Percentiles rank a stretch among this genome's conserved stretches.
Evolutionary conservation across 2,113 vertebrate species (phyloP).

Genomic region (Glaucidium brasilianum): DNA sequence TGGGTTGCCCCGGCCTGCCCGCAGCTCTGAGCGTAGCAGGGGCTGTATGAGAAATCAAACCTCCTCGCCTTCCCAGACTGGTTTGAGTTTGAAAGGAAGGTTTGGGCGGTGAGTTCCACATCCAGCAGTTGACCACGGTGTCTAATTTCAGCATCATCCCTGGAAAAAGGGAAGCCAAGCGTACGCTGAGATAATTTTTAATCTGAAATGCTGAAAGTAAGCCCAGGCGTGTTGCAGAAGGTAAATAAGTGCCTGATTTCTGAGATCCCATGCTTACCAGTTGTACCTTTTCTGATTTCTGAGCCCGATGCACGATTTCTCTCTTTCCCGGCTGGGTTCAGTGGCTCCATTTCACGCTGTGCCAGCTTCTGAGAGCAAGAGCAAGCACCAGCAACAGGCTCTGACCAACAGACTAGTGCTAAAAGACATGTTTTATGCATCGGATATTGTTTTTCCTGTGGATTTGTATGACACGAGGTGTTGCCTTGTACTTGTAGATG

Average conservation of each 20-base stretch:
- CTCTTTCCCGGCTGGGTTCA: not conserved
- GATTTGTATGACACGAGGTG: not conserved
- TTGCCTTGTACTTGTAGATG: slow-evolving; percentile 77
- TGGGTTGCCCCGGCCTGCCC: not conserved
- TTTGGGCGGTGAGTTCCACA: not conserved
- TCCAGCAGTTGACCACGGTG: fast-evolving
- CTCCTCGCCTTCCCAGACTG: too few species aligned
- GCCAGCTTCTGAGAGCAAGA: not conserved
- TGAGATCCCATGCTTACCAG: fast-evolving
- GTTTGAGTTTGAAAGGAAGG: not conserved
- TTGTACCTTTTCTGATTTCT: not conserved
- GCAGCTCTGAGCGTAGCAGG: fast-evolving
- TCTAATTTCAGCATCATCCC: not conserved
- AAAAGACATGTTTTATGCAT: fast-evolving
- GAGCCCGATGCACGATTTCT: fast-evolving
- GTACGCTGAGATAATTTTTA: not conserved
- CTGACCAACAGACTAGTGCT: not conserved
- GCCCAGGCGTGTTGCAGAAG: fast-evolving
- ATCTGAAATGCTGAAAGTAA: not conserved
- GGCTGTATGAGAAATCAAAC: not conserved
- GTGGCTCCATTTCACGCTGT: not conserved
- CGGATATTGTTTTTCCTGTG: not conserved
- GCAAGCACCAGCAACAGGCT: not conserved
- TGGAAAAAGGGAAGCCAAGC: not conserved
- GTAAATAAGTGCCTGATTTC: not conserved